Percentiles rank a stretch among this genome's conserved stretches.
phyloP scores from a whole-genome alignment of 1,140 invertebrate species.

The Lordiphosa collinella region DNA sequence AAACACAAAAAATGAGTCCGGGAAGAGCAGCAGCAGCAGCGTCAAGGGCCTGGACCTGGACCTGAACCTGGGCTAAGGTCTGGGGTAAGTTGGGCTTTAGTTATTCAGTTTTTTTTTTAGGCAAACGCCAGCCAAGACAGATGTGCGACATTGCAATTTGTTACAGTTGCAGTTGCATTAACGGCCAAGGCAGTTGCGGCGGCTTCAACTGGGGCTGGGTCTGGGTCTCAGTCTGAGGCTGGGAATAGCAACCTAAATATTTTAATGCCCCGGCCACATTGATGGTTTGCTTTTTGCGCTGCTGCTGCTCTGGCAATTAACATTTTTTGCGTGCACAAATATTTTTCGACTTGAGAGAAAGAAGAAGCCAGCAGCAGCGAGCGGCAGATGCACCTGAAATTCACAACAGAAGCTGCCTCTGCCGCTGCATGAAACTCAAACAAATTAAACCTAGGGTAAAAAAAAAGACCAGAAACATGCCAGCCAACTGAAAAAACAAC shows the following conservation, averaged over 20 bases:
- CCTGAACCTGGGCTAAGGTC: constrained; percentile 17
- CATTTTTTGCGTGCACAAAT: constrained; percentile 78
- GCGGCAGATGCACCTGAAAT: constrained; percentile 64
- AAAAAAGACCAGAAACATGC: constrained; percentile 30
- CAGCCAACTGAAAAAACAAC: constrained; percentile 70
- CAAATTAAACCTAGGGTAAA: constrained; percentile 67
- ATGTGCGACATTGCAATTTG: constrained; percentile 76
- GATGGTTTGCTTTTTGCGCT: constrained; percentile 67
- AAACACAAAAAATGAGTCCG: constrained; percentile 39
- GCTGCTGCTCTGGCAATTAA: constrained; percentile 57
- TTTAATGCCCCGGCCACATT: constrained; percentile 70
- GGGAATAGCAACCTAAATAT: constrained; percentile 70
- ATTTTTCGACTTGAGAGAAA: constrained; percentile 68
- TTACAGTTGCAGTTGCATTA: constrained; percentile 75
- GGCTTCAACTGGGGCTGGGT: constrained; percentile 8
- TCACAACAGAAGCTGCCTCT: constrained; percentile 55
- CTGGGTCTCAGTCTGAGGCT: constrained; percentile 17
- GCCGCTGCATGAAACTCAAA: constrained; percentile 63
- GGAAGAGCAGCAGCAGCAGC: no score
- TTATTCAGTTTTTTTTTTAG: constrained; percentile 36
- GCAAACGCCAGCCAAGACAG: constrained; percentile 67
- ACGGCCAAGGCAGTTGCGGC: constrained; percentile 36
- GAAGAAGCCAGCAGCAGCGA: constrained; percentile 35
- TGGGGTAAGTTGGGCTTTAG: constrained; percentile 2
- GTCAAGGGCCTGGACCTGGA: constrained; percentile 25